Percentiles rank a stretch among this genome's conserved stretches.
phyloP scores from a whole-genome alignment of 2,888 invertebrate species.

The Seira ritae region DNA sequence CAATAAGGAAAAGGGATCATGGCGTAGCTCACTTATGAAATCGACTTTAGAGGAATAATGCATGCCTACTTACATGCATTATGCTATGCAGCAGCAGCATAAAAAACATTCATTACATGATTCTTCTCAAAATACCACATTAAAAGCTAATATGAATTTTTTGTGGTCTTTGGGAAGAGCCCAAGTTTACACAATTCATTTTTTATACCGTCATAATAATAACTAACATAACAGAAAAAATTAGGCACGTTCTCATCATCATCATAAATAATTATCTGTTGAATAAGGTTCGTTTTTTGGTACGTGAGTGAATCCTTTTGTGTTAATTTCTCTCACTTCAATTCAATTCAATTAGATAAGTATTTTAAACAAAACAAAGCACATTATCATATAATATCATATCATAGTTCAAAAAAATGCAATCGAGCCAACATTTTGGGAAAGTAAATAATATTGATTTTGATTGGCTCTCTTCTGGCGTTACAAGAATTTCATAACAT shows the following conservation, averaged over 20 bases:
- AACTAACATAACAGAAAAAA: neutral
- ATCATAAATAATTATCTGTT: conserved; percentile 3
- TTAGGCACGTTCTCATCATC: neutral
- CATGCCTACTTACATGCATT: too few relatives aligned
- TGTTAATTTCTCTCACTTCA: neutral
- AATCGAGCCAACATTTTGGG: neutral
- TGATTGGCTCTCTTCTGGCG: neutral
- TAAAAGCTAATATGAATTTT: neutral
- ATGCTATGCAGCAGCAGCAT: neutral
- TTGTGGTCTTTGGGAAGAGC: conserved; percentile 14
- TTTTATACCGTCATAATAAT: neutral
- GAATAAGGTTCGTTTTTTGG: neutral
- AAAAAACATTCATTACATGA: neutral
- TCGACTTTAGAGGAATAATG: neutral
- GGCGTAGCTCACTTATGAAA: neutral
- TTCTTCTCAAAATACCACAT: neutral
- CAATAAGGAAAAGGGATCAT: conserved; percentile 6
- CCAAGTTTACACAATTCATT: conserved; percentile 10
- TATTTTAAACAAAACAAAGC: neutral
- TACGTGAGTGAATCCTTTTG: neutral
- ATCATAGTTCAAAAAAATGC: too few relatives aligned
- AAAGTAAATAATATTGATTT: neutral
- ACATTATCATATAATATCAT: too few relatives aligned
- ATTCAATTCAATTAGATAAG: neutral
- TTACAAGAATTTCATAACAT: neutral